Base-by-base conservation (phyloP, 92 coral and sea anemone genomes). In the Parazoanthus atlanticus region DNA sequence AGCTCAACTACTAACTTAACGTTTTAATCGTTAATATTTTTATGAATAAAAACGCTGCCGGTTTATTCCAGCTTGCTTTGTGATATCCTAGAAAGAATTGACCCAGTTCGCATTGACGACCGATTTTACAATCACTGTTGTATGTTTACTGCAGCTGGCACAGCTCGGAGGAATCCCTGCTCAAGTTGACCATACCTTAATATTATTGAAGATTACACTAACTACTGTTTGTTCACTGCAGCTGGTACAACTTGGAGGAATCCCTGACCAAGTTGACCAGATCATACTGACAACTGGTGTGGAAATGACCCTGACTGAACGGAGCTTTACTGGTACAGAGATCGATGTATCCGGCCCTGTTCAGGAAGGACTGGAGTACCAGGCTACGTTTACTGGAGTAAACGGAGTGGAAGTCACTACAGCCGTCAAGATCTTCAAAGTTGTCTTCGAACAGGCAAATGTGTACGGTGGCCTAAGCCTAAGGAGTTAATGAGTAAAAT, bases 291-390 rank as follows among this genome's bases (percentile, higher is more conserved):
- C 41, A 23, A 74, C 41, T 32, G 79, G 79, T 6, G 79, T 74
- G 79, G 79, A 74, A 74, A 74, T 74, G 46, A 74, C 79, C n/a
- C 49, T 74, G 29, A 12, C 8, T 74, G 34, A 74, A 19, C 76
- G 76, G 13, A 64, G 70, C 28, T 64, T 4, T n/a, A n/a, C 23
- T 64, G 70, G 70, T 64, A 64, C 70, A n/a, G 23, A 64, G 12
- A 64, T 3, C 0, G 70, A 64, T 64, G n/a, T 64, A 3, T 21
- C 26, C 13, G 49, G 49, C 3, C 49, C 49, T 5, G 38, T 34
- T 34, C 2, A 34, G 3, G 38, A 34, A 34, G 38, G 38, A 1
- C 3, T 34, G 1, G 1, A 34, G 3, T 1, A 34, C 38, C 38
- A 34, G 38, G 38, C 38, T 1, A 34, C 38, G 3, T 34, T 34